Conservation (phyloP, 2,113 vertebrate species). For the Crocuta crocuta region DNA sequence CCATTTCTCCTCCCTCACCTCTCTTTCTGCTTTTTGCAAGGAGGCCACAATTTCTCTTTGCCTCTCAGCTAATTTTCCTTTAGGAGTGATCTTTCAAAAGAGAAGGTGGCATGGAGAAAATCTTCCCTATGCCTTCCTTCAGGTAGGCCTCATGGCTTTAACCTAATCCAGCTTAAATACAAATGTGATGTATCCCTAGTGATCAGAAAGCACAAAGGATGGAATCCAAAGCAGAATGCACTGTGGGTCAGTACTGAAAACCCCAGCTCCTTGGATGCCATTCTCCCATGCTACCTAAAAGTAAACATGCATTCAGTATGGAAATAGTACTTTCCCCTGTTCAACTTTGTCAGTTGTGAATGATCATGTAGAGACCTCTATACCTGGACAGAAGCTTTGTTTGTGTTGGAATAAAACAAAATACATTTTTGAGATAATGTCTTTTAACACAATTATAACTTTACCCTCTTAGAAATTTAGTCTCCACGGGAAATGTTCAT, state of each 20-base stretch:
- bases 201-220: not conserved
- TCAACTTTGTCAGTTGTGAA: constrained; percentile 12
- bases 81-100: constrained; percentile 4
- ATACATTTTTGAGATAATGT: not conserved
- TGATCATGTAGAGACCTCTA: not conserved
- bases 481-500: constrained; percentile 1
- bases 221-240: not conserved
- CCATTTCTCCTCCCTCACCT: not conserved
- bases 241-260: not conserved
- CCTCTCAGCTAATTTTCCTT: not conserved
- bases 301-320: not conserved
- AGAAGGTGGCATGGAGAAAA: not conserved
- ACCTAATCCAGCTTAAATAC: not conserved
- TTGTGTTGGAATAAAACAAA: not conserved
- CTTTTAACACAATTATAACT: not conserved
- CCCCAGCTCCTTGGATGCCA: not conserved
- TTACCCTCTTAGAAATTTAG: not conserved
- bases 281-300: constrained; percentile 9
- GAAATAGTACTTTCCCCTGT: not conserved
- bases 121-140: not conserved
- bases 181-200: not conserved
- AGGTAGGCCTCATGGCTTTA: not conserved
- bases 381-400: not conserved
- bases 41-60: not conserved
- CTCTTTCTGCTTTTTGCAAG: not conserved